phyloP scores from a whole-genome alignment of 2,797 vertebrate species.

The Coccyzus lansbergi region DNA sequence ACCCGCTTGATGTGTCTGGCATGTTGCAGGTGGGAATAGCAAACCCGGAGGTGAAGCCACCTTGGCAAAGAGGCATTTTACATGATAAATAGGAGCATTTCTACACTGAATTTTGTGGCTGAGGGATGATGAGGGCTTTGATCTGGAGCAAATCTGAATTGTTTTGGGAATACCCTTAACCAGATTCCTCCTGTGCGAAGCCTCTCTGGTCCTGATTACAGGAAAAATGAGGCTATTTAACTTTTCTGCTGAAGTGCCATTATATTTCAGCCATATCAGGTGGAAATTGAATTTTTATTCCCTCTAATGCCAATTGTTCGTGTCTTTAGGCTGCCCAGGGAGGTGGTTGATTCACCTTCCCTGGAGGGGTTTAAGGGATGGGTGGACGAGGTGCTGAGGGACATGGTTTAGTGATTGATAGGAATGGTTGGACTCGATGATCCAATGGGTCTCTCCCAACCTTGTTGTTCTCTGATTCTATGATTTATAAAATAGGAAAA shows the following conservation, averaged over 20 bases:
- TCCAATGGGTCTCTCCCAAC: too few relatives aligned
- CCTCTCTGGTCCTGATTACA: not conserved
- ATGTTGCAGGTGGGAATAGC: slow-evolving; percentile 26
- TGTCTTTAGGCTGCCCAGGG: too few relatives aligned
- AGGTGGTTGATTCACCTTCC: too few relatives aligned
- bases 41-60: not conserved
- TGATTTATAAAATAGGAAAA: too few relatives aligned
- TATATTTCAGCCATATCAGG: not conserved
- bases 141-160: not conserved
- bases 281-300: not conserved
- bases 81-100: not conserved
- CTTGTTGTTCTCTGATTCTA: too few relatives aligned
- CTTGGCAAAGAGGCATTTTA: not conserved
- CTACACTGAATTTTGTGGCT: not conserved
- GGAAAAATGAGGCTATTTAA: not conserved
- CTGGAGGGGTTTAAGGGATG: too few relatives aligned
- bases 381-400: too few relatives aligned
- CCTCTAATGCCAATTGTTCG: not conserved
- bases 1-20: slow-evolving; percentile 29
- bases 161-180: not conserved
- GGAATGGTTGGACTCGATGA: too few relatives aligned
- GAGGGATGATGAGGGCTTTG: not conserved
- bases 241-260: not conserved
- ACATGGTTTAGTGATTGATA: too few relatives aligned
- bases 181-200: not conserved